Evolutionary conservation across 2,113 vertebrate species (phyloP).

Genomic region (Otolemur garnettii): DNA sequence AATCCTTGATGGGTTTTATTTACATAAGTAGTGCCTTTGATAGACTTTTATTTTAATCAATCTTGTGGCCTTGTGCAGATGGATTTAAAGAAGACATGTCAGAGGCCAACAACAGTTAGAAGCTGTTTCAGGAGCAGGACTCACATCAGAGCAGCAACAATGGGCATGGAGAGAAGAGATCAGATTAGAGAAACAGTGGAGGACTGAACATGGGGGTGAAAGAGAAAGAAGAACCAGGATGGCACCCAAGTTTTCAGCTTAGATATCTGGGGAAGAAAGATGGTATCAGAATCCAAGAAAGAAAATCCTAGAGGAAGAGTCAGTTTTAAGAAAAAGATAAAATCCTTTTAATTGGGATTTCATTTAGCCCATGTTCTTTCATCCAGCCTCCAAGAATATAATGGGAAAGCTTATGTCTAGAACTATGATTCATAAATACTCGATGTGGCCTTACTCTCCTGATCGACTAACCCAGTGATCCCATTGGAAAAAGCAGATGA

Average conservation of each 20-base stretch:
- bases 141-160: not conserved
- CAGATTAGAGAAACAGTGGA: not conserved
- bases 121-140: not conserved
- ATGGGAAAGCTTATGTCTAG: not conserved
- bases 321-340: conserved; percentile 21
- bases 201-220: not conserved
- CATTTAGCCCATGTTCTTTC: not conserved
- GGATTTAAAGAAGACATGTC: not conserved
- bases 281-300: not conserved
- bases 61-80: not conserved
- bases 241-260: not conserved
- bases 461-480: not conserved
- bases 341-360: not conserved
- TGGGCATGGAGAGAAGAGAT: not conserved
- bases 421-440: not conserved
- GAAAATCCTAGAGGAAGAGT: not conserved
- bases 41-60: not conserved
- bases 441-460: not conserved
- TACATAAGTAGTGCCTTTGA: not conserved
- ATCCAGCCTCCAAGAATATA: not conserved
- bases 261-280: not conserved
- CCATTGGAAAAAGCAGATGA: not conserved
- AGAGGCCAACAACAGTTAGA: not conserved
- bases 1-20: not conserved
- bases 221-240: not conserved